Evolutionary conservation across 2,797 vertebrate species (phyloP), one percentile per base, ranked within the genome.

Genomic region (Neosilurus mollespiculum): DNA sequence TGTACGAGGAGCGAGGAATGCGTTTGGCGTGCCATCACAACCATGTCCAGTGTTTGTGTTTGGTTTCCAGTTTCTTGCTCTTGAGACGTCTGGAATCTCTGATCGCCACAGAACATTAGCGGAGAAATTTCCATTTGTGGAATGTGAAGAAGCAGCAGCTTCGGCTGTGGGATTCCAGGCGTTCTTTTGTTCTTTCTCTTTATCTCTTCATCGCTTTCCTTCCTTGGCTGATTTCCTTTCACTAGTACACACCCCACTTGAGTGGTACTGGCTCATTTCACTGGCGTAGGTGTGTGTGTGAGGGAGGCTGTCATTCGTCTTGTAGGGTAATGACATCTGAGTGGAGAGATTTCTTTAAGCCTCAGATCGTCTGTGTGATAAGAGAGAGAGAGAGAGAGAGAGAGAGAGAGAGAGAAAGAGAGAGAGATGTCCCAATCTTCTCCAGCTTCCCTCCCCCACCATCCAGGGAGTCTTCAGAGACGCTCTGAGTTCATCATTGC

Each of bases 41-140:
- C 16, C 77, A 78, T 85, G 77, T 85, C 61, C 69, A 70, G 51
- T 10, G 66, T 85, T 83, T 85, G 80, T 82, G 83, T 87, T 86
- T 81, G 83, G 80, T 53, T 83, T 81, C 70, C 18, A n/a, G 81
- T 85, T 81, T 84, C 59, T 71, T 61, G 37, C 16, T 34, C 54
- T 84, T 12, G 59, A 81, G 80, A 85, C 54, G 64, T 82, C 76
- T 71, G 87, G 81, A 67, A 58, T 83, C 56, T 84, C 58, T 4
- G 14, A 64, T 69, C 72, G 77, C 64, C 43, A 24, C 34, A 69
- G 65, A 82, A 78, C 76, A 80, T 80, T 3, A 80, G 72, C 67
- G 66, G 51, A 30, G 64, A 84, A 78, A 81, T 79, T 82, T 84
- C 82, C 83, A 49, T 82, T 67, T 67, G 81, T 81, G 77, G 76